Evolutionary conservation across 2,113 vertebrate species (phyloP).

Genomic region (Hoplias malabaricus): DNA sequence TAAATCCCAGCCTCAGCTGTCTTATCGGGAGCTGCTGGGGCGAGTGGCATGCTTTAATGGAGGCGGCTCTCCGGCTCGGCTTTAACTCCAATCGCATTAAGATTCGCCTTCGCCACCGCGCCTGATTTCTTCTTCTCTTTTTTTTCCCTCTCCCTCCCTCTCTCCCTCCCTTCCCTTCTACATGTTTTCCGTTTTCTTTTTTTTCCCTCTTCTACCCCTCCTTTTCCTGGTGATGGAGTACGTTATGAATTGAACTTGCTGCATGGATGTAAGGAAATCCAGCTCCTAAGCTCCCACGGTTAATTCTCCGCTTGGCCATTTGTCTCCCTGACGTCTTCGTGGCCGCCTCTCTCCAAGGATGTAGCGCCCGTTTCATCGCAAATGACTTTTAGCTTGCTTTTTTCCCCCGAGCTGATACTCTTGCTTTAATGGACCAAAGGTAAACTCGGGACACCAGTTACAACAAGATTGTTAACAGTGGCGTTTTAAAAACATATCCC

Average conservation of each 20-base stretch:
- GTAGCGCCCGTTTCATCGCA: constrained; percentile 46
- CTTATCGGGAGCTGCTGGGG: constrained; percentile 77
- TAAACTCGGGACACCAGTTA: constrained; percentile 42
- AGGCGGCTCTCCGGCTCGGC: constrained; percentile 76
- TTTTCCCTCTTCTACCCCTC: neutral
- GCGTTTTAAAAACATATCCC: constrained; percentile 23
- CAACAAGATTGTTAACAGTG: constrained; percentile 43
- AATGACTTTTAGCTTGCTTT: constrained; percentile 47
- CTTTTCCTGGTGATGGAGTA: constrained; percentile 68
- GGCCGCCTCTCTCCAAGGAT: constrained; percentile 33
- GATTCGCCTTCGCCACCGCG: constrained; percentile 69
- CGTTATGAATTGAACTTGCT: constrained; percentile 68
- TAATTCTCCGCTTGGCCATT: constrained; percentile 57
- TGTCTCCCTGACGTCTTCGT: constrained; percentile 50
- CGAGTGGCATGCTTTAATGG: constrained; percentile 75
- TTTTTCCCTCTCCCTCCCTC: neutral
- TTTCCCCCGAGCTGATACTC: constrained; percentile 50
- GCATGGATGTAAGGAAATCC: constrained; percentile 55
- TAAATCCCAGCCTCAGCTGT: constrained; percentile 79
- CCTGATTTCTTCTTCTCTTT: constrained; percentile 60
- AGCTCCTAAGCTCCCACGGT: constrained; percentile 58
- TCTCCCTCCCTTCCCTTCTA: neutral
- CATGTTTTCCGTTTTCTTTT: constrained; percentile 43
- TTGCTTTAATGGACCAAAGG: constrained; percentile 46
- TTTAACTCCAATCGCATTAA: constrained; percentile 78